These are phyloP conservation scores for Clarias laeviceps DNA, from an alignment of 2,797 vertebrate genomes.

Conservation along the genomic window DNA sequence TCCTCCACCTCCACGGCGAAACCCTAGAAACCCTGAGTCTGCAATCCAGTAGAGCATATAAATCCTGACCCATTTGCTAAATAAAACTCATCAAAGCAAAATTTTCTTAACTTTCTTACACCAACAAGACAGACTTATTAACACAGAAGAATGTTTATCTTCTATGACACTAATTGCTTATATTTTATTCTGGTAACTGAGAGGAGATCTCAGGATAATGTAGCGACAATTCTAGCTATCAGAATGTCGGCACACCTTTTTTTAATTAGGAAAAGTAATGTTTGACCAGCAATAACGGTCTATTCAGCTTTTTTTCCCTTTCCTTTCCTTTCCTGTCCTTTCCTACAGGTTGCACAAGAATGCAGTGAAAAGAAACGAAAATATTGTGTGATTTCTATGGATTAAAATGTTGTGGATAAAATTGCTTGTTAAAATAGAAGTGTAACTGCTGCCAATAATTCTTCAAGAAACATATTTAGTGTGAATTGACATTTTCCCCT, in stretches of 20 bases:
- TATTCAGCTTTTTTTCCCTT: neutral
- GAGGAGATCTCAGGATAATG: slow-evolving; percentile 73
- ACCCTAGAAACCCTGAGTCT: neutral
- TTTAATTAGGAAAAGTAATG: neutral
- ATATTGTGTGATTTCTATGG: neutral
- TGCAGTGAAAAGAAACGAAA: neutral
- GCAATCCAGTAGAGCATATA: neutral
- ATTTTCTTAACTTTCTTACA: neutral
- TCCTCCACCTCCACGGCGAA: slow-evolving; percentile 46
- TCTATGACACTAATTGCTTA: slow-evolving; percentile 72
- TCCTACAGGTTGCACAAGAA: neutral
- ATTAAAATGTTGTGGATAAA: neutral
- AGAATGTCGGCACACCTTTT: neutral
- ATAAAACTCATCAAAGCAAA: neutral
- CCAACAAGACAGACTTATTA: too few relatives aligned
- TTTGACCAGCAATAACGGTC: neutral
- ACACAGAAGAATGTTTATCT: slow-evolving; percentile 25
- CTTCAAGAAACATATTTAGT: neutral
- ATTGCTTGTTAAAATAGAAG: neutral
- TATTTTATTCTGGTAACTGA: slow-evolving; percentile 74
- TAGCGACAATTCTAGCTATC: slow-evolving; percentile 30
- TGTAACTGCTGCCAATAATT: neutral
- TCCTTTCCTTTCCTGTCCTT: neutral
- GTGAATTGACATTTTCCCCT: neutral
- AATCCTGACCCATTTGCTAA: neutral